Conservation (phyloP, 2,797 vertebrate genomes). For the Myotis findleyi region DNA sequence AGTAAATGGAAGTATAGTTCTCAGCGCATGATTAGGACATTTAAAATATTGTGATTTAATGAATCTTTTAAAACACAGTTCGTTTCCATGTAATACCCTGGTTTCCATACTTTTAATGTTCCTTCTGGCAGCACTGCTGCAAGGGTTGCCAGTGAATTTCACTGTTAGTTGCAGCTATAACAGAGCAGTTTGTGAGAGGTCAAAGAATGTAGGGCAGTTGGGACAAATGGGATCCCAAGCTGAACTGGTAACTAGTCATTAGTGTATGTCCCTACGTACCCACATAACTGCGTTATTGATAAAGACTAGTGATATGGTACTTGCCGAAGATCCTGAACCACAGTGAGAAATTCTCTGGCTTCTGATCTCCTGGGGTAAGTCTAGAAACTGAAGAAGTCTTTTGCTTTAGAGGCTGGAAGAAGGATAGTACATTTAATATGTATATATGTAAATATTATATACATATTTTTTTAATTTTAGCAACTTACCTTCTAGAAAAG, state of each 20-base stretch:
- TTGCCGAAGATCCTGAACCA: background rate
- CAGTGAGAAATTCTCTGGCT: background rate
- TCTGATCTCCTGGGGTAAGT: background rate
- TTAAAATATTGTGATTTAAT: constrained; percentile 22
- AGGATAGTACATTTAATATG: background rate
- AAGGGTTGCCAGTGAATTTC: constrained; percentile 17
- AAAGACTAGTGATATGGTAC: background rate
- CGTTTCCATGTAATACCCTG: background rate
- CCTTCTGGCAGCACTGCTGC: background rate
- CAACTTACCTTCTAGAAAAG: constrained; percentile 49
- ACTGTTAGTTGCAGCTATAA: background rate
- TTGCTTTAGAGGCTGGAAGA: background rate
- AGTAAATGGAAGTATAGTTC: constrained; percentile 4
- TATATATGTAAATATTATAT: background rate
- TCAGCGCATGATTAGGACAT: background rate
- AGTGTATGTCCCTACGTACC: background rate
- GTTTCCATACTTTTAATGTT: constrained; percentile 34
- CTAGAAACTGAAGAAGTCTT: constrained; percentile 21
- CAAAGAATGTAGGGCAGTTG: background rate
- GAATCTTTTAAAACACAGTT: background rate
- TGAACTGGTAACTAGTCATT: background rate
- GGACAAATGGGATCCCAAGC: constrained; percentile 31
- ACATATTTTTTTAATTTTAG: constrained; percentile 3
- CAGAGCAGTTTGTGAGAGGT: constrained; percentile 1
- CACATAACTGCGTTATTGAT: background rate